Conservation (phyloP, 2,113 vertebrate species). For the Grammomys dolichurus region DNA sequence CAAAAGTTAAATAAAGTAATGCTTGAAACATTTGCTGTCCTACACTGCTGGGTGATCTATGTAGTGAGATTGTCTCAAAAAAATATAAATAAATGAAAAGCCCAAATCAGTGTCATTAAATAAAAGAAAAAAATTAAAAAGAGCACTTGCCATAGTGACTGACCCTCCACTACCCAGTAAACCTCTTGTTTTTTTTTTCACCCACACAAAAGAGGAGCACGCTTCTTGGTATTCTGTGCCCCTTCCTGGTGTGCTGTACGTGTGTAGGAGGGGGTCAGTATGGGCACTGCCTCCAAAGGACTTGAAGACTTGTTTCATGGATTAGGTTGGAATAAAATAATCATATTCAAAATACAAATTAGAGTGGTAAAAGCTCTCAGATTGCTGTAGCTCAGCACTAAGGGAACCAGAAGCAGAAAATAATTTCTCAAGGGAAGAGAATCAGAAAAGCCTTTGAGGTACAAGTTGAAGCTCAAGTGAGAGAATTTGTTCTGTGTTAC, state of each 20-base stretch:
- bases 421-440: not conserved
- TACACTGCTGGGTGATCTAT: not conserved
- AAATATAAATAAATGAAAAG: not conserved
- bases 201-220: rapidly evolving
- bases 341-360: not conserved
- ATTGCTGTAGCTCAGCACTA: not conserved
- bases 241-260: not conserved
- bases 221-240: not conserved
- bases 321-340: not conserved
- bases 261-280: too few relatives aligned
- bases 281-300: not conserved
- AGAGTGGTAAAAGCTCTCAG: not conserved
- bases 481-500: not conserved
- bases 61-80: not conserved
- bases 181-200: not conserved
- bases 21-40: too few relatives aligned
- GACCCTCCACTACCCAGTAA: not conserved
- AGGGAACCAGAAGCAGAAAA: not conserved
- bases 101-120: not conserved
- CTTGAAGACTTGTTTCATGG: not conserved
- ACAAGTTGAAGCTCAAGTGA: not conserved
- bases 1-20: not conserved
- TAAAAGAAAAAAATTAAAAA: not conserved
- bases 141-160: not conserved
- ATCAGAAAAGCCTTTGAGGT: not conserved